Evolutionary conservation across 1,140 invertebrate genomes (phyloP), one percentile per base, ranked within the genome.

Genomic region (Pseudachorutes palmiensis): DNA sequence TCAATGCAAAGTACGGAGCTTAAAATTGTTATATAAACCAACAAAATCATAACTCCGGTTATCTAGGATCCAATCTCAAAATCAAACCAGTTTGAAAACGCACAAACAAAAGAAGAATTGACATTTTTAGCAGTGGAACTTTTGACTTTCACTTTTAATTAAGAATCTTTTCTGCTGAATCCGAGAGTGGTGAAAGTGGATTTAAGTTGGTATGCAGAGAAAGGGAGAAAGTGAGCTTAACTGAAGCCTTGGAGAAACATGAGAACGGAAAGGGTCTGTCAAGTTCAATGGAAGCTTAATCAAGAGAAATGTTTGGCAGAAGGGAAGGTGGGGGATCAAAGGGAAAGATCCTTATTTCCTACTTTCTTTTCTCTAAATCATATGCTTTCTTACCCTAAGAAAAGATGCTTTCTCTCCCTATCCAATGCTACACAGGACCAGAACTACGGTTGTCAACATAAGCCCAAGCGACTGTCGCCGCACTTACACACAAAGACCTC

Each of bases 231-330:
- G n/a, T n/a, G n/a, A n/a, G n/a, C n/a, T n/a, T n/a, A n/a, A n/a
- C n/a, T n/a, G n/a, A n/a, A n/a, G n/a, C n/a, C n/a, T n/a, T n/a
- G n/a, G n/a, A n/a, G n/a, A n/a, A n/a, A n/a, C n/a, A n/a, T n/a
- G n/a, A n/a, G n/a, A n/a, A n/a, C n/a, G n/a, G n/a, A n/a, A n/a
- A n/a, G n/a, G n/a, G n/a, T 67, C 67, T 72, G 70, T 72, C 70
- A 72, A 72, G 65, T 69, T 49, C 62, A 58, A 63, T 69, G 51
- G 29, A 24, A 64, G 55, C 65, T 69, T 72, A 72, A 72, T 72
- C 70, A 72, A 72, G 70, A 72, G 70, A 72, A 72, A 72, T 72
- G 70, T 72, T 33, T 31, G 59, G 12, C 9, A 29, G 28, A 9
- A 29, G 14, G 22, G 55, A 24, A 12, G 55, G 64, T 29, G 61